Percentiles rank a stretch among this genome's conserved stretches.
phyloP scores from a whole-genome alignment of 2,797 vertebrate genomes.

The Dendrocincla tyrannina region DNA sequence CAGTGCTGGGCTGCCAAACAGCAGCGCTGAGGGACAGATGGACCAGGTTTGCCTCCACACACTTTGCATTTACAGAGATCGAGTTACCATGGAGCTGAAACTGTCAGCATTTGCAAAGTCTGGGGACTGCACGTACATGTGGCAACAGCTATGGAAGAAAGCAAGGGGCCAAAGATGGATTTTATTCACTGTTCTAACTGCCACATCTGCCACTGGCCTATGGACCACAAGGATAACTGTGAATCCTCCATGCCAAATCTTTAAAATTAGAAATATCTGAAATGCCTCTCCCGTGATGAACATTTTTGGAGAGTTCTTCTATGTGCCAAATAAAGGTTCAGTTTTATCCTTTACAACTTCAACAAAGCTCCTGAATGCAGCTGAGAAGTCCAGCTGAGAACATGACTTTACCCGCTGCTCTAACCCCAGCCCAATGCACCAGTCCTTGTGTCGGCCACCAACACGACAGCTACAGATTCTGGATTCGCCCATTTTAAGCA shows the following conservation, averaged over 20 bases:
- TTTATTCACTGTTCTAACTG: not conserved
- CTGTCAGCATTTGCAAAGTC: too few relatives aligned
- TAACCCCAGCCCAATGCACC: not conserved
- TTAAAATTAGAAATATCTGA: not conserved
- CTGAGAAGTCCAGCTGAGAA: not conserved
- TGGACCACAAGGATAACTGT: not conserved
- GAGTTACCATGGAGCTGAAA: accelerated
- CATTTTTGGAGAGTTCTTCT: not conserved
- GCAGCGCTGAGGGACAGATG: not conserved
- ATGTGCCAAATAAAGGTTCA: not conserved
- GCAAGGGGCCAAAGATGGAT: not conserved
- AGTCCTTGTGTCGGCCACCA: not conserved
- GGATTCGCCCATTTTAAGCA: slow-evolving; percentile 30
- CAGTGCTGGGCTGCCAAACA: accelerated
- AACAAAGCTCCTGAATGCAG: not conserved
- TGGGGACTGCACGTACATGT: accelerated
- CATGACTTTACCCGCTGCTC: not conserved
- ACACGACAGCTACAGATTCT: not conserved
- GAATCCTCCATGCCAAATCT: not conserved
- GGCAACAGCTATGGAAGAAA: not conserved
- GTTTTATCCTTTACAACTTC: not conserved
- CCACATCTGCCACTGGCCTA: not conserved
- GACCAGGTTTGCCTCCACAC: not conserved
- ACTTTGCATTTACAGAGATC: accelerated
- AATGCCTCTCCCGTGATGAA: not conserved